A percentile compares a stretch with the other conserved stretches of the same genome.
Conservation (phyloP, 1,140 invertebrate species). For the Dysdera silvatica region DNA sequence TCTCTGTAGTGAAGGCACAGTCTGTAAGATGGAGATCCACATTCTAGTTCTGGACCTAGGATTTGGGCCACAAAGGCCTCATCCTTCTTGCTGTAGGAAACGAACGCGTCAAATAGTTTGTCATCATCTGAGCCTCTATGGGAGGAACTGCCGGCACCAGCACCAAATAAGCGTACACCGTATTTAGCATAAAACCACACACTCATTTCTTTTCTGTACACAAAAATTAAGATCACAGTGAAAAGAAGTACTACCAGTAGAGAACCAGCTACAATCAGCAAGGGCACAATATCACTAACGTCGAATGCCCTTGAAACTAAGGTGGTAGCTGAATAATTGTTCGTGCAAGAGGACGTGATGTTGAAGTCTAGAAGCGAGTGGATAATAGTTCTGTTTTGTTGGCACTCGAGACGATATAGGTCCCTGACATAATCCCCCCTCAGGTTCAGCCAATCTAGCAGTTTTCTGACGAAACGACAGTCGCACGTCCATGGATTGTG, state of each 20-base stretch:
- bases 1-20: slow-evolving; percentile 84
- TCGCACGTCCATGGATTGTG: slow-evolving; percentile 48
- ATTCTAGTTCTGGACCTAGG: slow-evolving; percentile 43
- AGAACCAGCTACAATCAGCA: slow-evolving; percentile 14
- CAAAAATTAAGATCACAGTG: slow-evolving; percentile 34
- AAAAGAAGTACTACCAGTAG: slow-evolving; percentile 30
- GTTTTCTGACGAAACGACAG: slow-evolving; percentile 42
- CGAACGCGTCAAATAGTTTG: slow-evolving; percentile 86
- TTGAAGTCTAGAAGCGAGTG: slow-evolving; percentile 25
- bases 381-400: slow-evolving; percentile 28
- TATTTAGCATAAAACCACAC: slow-evolving; percentile 85
- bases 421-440: slow-evolving; percentile 37
- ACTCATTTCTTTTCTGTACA: slow-evolving; percentile 73
- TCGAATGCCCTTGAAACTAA: slow-evolving; percentile 27
- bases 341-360: slow-evolving; percentile 24
- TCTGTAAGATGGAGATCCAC: slow-evolving; percentile 72
- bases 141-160: slow-evolving; percentile 54
- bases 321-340: slow-evolving; percentile 36
- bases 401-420: slow-evolving; percentile 30
- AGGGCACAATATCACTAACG: slow-evolving; percentile 13
- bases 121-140: slow-evolving; percentile 54
- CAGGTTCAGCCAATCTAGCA: slow-evolving; percentile 41
- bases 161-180: slow-evolving; percentile 59
- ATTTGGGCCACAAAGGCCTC: slow-evolving; percentile 77
- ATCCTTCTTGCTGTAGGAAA: slow-evolving; percentile 87